Percentiles rank a stretch among this genome's conserved stretches.
Evolutionary conservation across 2,113 vertebrate species (phyloP).

Genomic region (Corythornis vintsioides): DNA sequence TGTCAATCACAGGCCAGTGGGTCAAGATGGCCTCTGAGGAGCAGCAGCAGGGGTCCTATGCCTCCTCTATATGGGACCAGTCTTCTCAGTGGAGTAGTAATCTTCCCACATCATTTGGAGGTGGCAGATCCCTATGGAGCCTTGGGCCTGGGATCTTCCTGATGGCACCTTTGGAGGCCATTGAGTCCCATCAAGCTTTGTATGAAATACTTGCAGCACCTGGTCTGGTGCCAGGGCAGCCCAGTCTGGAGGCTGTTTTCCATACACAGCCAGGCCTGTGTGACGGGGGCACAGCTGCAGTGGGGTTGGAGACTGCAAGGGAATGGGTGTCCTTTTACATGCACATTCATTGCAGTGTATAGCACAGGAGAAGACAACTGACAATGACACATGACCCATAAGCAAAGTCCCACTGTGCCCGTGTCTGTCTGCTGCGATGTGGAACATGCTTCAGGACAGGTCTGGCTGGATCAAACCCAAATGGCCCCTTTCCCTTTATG

Average conservation of each 20-base stretch:
- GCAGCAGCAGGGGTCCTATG: background rate
- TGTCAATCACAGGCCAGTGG: background rate
- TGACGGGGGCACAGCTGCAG: accelerated
- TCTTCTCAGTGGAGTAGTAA: background rate
- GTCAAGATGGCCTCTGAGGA: background rate
- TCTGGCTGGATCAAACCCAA: background rate
- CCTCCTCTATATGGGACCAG: background rate
- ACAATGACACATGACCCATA: background rate
- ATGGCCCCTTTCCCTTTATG: background rate
- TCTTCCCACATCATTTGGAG: background rate
- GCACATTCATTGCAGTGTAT: accelerated
- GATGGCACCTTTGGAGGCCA: background rate
- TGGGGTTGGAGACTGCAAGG: background rate
- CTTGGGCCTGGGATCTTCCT: background rate
- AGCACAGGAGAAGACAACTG: background rate
- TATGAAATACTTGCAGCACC: background rate
- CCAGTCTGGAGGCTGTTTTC: background rate
- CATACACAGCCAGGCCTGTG: background rate
- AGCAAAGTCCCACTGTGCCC: background rate
- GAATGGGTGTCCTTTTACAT: background rate
- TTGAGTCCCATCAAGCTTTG: background rate
- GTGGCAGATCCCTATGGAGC: background rate
- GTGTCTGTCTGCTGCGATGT: background rate
- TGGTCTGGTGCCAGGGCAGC: background rate
- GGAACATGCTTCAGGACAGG: background rate